phyloP scores from a whole-genome alignment of 2,797 vertebrate genomes.

The Pseudochirops cupreus region DNA sequence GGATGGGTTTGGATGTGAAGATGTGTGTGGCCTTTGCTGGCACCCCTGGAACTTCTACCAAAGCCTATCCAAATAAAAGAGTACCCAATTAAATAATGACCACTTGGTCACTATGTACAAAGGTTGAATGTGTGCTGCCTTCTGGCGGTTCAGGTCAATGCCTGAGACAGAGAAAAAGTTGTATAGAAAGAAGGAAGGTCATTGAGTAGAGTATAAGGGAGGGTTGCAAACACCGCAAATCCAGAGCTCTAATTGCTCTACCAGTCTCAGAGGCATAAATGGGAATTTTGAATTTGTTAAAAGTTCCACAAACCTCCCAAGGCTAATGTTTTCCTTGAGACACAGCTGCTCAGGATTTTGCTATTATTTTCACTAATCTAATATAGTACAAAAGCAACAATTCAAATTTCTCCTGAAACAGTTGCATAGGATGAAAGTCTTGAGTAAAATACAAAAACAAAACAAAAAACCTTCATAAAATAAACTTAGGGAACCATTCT shows the following conservation, averaged over 20 bases:
- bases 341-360: background rate
- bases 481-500: slow-evolving; percentile 49
- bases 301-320: background rate
- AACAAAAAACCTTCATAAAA: background rate
- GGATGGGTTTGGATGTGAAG: background rate
- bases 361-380: too few species aligned
- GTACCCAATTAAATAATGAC: background rate
- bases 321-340: background rate
- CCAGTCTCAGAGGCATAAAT: background rate
- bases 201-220: background rate
- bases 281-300: background rate
- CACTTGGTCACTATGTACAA: background rate
- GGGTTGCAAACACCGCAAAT: too few species aligned
- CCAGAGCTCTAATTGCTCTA: background rate
- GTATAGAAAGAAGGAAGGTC: background rate
- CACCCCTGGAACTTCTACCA: background rate
- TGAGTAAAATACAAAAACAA: background rate
- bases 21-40: background rate
- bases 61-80: background rate
- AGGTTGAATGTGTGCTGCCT: background rate
- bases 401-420: slow-evolving; percentile 40
- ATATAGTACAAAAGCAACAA: background rate
- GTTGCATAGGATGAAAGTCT: slow-evolving; percentile 51
- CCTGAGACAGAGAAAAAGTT: background rate
- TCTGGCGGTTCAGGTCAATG: background rate